Base-by-base conservation (phyloP, 2,888 invertebrate species). In the Thalpophila matura region DNA sequence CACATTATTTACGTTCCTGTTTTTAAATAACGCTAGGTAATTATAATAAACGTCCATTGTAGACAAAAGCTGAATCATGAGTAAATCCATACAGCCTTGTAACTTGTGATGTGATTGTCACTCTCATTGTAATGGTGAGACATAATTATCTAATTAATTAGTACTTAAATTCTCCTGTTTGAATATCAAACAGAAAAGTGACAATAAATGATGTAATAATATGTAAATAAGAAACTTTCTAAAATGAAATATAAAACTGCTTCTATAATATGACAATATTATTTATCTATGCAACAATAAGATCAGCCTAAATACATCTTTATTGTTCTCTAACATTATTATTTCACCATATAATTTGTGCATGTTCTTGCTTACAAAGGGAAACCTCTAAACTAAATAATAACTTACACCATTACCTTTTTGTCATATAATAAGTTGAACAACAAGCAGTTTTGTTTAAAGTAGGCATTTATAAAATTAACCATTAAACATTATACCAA, bases 151-250 rank as follows among this genome's bases (percentile, higher is more conserved):
- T 57, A 22, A 22, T 61, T 33, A 27, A 33, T 69, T 18, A 14
- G 24, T 42, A 22, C 16, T 33, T 27, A 18, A 2, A 40, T 60
- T 62, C 14, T 35, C 14, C 6, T 27, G 20, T 18, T 27, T 18
- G 18, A 26, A 45, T 61, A 22, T 12, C 3, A 45, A 60, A 38
- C 22, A n/a, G n/a, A n/a, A n/a, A n/a, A n/a, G n/a, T n/a, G n/a
- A n/a, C n/a, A n/a, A n/a, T n/a, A n/a, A n/a, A n/a, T n/a, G n/a
- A n/a, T n/a, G n/a, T n/a, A n/a, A n/a, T n/a, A n/a, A n/a, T 62
- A 61, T 70, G 47, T 63, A 61, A 70, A 40, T 27, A 40, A 16
- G 5, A 72, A 14, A 64, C 72, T 72, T 72, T 72, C 64, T 72
- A 64, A 42, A 35, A 40, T 31, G n/a, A 14, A 45, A 46, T 45